A percentile compares a stretch with the other conserved stretches of the same genome.
Evolutionary conservation across 2,888 invertebrate species (phyloP).

Genomic region (Hedya salicella): DNA sequence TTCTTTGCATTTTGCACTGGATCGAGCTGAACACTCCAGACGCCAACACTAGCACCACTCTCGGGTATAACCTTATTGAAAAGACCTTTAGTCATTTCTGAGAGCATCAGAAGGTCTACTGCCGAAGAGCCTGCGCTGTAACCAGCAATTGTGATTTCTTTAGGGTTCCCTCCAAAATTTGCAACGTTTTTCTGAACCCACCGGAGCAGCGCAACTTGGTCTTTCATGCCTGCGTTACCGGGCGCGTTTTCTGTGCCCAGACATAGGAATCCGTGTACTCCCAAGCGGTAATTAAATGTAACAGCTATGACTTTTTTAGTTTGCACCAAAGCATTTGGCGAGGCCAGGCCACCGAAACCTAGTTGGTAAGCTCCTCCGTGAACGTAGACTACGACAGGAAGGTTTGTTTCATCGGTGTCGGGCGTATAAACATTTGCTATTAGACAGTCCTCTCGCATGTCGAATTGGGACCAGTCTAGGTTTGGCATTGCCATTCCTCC

Average conservation of each 20-base stretch:
- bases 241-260: constrained; percentile 45
- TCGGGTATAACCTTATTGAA: constrained; percentile 46
- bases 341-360: constrained; percentile 24
- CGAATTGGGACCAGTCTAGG: background rate
- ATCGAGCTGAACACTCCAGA: constrained; percentile 35
- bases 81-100: constrained; percentile 38
- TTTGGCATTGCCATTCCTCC: background rate
- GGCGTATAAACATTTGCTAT: constrained; percentile 41
- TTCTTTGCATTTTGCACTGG: constrained; percentile 28
- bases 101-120: constrained; percentile 43
- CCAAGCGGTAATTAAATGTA: constrained; percentile 45
- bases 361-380: constrained; percentile 45
- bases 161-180: constrained; percentile 45
- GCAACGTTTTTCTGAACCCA: constrained; percentile 46
- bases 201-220: constrained; percentile 44
- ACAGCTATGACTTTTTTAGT: constrained; percentile 42
- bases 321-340: constrained; percentile 34
- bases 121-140: constrained; percentile 45
- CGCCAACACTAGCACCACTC: constrained; percentile 41
- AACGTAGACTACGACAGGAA: constrained; percentile 43
- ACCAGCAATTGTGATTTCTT: constrained; percentile 45
- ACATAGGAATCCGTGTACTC: constrained; percentile 44
- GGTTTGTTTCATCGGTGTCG: constrained; percentile 37
- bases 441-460: constrained; percentile 39
- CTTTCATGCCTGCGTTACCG: constrained; percentile 48